phyloP scores from a whole-genome alignment of 2,888 invertebrate species.

The Cyrtodaria siliqua region DNA sequence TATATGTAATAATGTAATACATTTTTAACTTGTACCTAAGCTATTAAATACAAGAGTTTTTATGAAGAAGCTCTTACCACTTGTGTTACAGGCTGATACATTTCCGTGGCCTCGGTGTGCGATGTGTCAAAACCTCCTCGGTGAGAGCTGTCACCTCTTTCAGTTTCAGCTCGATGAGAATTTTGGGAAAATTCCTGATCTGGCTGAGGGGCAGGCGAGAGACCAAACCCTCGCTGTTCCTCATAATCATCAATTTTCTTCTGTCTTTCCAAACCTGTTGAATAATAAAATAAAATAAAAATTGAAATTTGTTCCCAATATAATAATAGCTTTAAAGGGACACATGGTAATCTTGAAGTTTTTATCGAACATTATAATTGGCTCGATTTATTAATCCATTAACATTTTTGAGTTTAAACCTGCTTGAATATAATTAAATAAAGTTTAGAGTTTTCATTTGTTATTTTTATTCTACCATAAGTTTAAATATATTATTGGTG shows the following conservation, averaged over 20 bases:
- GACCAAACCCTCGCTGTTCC: slow-evolving; percentile 65
- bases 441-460: too few species aligned
- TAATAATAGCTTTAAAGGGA: too few species aligned
- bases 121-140: slow-evolving; percentile 75
- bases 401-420: slow-evolving; percentile 62
- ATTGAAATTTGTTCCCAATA: too few species aligned
- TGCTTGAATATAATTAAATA: slow-evolving; percentile 20
- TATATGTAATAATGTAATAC: too few species aligned
- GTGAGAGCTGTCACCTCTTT: slow-evolving; percentile 49
- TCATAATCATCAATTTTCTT: slow-evolving; percentile 53
- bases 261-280: slow-evolving; percentile 64
- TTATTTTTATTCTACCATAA: too few species aligned
- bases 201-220: slow-evolving; percentile 63
- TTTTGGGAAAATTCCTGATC: slow-evolving; percentile 24
- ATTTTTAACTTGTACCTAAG: too few species aligned
- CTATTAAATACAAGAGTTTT: too few species aligned
- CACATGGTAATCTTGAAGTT: too few species aligned
- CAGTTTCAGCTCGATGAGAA: slow-evolving; percentile 39
- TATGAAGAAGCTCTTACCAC: slow-evolving; percentile 78
- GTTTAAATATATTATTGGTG: too few species aligned
- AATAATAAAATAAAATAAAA: too few species aligned
- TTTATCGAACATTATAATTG: too few species aligned
- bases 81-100: slow-evolving; percentile 76
- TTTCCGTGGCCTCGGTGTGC: slow-evolving; percentile 78
- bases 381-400: slow-evolving; percentile 57